These are phyloP conservation scores for Pollenia amentaria DNA, from an alignment of 2,888 invertebrate genomes.

Conservation along the genomic window DNA sequence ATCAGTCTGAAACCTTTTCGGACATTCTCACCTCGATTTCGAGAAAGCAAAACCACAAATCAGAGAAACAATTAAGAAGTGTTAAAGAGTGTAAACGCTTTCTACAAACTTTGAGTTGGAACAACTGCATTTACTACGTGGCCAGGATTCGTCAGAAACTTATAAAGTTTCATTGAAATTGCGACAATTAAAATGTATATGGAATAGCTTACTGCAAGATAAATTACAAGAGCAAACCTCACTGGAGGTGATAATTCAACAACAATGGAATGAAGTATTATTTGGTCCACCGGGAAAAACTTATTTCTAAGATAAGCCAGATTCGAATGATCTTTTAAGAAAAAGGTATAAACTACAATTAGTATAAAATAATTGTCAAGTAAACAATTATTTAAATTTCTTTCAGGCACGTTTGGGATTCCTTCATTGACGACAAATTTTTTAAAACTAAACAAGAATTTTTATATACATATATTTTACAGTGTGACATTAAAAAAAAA, in stretches of 20 bases:
- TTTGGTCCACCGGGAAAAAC: slow-evolving; percentile 77
- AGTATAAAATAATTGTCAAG: background rate
- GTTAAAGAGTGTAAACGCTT: slow-evolving; percentile 77
- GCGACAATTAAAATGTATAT: slow-evolving; percentile 76
- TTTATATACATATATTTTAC: too few relatives aligned
- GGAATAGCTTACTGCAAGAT: slow-evolving; percentile 78
- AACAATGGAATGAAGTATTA: slow-evolving; percentile 79
- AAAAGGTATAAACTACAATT: slow-evolving; percentile 76
- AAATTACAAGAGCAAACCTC: slow-evolving; percentile 56
- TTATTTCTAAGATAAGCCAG: slow-evolving; percentile 53
- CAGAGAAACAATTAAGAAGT: slow-evolving; percentile 71
- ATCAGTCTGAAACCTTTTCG: background rate
- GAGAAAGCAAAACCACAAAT: slow-evolving; percentile 31
- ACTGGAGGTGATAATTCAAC: slow-evolving; percentile 68
- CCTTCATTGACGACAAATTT: slow-evolving; percentile 77
- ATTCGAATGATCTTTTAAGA: slow-evolving; percentile 74
- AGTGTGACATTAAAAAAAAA: too few relatives aligned
- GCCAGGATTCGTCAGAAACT: slow-evolving; percentile 68
- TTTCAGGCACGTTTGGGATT: slow-evolving; percentile 80
- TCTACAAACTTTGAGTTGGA: slow-evolving; percentile 78
- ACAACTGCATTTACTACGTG: slow-evolving; percentile 76
- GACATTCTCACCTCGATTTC: background rate
- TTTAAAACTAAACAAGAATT: too few relatives aligned
- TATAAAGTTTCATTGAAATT: slow-evolving; percentile 72
- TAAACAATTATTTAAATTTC: background rate